These are phyloP conservation scores for Hylaeus volcanicus DNA, from an alignment of 1,140 invertebrate species.

Conservation along the genomic window DNA sequence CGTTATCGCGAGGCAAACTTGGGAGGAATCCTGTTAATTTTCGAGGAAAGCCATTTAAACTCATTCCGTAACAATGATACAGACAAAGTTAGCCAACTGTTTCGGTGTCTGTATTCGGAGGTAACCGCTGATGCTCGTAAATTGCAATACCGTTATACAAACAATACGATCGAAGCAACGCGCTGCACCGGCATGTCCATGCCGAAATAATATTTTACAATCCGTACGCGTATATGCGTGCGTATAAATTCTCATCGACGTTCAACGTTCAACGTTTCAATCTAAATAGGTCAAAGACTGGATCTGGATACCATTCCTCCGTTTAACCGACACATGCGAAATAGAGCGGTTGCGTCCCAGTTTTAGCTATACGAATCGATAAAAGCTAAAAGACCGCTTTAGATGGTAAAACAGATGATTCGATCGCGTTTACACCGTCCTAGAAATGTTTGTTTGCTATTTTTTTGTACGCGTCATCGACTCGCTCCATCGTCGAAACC, in stretches of 20 bases:
- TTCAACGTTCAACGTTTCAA: not conserved
- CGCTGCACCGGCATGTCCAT: not conserved
- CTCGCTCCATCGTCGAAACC: too few relatives aligned
- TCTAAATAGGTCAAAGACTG: not conserved
- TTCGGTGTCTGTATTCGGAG: not conserved
- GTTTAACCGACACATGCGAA: not conserved
- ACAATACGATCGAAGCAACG: not conserved
- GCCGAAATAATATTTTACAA: conserved; percentile 2
- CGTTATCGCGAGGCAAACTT: not conserved
- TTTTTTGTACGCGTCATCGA: too few relatives aligned
- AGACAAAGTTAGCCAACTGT: conserved; percentile 9
- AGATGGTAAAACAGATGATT: not conserved
- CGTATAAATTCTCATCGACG: conserved; percentile 1
- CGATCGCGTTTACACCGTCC: too few relatives aligned
- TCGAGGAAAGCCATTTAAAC: not conserved
- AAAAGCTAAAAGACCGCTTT: not conserved
- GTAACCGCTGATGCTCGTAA: conserved; percentile 1
- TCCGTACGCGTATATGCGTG: not conserved
- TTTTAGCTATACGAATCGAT: not conserved
- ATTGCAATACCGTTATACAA: conserved; percentile 14
- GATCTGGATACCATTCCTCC: not conserved
- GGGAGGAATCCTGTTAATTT: not conserved
- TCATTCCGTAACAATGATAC: not conserved
- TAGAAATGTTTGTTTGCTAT: too few relatives aligned
- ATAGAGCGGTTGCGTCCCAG: not conserved